Evolutionary conservation across 2,888 invertebrate genomes (phyloP), one percentile per base, ranked within the genome.

Genomic region (Agrypnus murinus): DNA sequence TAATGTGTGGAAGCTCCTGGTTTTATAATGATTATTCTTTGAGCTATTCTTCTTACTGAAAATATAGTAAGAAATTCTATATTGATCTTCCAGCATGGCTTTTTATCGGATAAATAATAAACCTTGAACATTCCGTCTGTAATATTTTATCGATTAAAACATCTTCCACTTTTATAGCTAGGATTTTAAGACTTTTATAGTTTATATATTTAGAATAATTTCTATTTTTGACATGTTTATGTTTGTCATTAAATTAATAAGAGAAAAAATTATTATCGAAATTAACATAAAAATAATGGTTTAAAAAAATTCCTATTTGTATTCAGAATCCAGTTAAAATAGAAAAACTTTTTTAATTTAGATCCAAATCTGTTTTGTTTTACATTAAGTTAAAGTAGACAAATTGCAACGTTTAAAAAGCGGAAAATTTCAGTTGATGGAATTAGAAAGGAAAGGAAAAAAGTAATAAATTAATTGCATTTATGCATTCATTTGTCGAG

Each of bases 181-280:
- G 4, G 34, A 53, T 14, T 34, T n/a, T 3, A 25, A 25, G 10
- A 36, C 17, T 55, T 55, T 55, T 55, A 55, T 55, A 36, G 55
- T 55, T 55, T 14, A 55, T 55, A 55, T 55, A 55, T 55, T 55
- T 55, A 17, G 9, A 34, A 55, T 55, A 17, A 36, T 55, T 53
- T 36, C 55, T 32, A 36, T 36, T 50, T 50, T 36, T 38, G 32
- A n/a, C 36, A 12, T 48, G 19, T 48, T 48, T 48, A 48, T 48
- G 0, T 48, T 46, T 25, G 31, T n/a, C 48, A 3, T 31, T 48
- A 31, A 17, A 17, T 48, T 19, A 19, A 17, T 8, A 15, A 15
- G n/a, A n/a, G n/a, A n/a, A 3, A 43, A 43, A 43, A 12, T 43
- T 43, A 7, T 43, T 15, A 25, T 3, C 25, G 2, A 25, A 25